Evolutionary conservation across 1,140 invertebrate species (phyloP).

Genomic region (Geopemphigus sp.): DNA sequence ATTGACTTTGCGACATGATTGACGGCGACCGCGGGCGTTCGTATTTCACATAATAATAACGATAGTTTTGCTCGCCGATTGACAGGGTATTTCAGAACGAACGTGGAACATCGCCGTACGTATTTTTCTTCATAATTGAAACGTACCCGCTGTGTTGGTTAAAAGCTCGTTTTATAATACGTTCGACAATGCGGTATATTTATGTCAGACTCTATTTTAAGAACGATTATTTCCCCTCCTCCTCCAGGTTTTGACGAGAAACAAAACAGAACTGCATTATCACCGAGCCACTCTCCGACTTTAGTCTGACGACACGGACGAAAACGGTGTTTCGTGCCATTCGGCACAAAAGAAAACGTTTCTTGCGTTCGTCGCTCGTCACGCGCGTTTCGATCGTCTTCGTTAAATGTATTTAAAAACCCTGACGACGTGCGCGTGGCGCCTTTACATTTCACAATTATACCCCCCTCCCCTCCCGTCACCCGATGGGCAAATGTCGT

Average conservation of each 20-base stretch:
- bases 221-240: constrained; percentile 28
- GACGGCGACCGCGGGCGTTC: background rate
- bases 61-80: background rate
- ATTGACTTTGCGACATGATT: constrained; percentile 23
- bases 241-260: background rate
- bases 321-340: background rate
- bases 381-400: too few relatives aligned
- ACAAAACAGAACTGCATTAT: constrained; percentile 11
- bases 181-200: constrained; percentile 35
- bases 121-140: constrained; percentile 10
- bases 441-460: too few relatives aligned
- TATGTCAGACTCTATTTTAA: constrained; percentile 43
- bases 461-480: too few relatives aligned
- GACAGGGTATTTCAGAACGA: background rate
- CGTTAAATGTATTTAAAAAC: too few relatives aligned
- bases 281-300: background rate
- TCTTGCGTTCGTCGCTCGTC: too few relatives aligned
- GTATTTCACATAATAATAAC: background rate
- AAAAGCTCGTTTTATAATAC: constrained; percentile 8
- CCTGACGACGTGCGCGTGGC: too few relatives aligned
- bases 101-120: background rate
- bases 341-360: background rate
- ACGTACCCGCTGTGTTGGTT: background rate
- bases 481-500: too few relatives aligned
- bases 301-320: background rate